A percentile compares a stretch with the other conserved stretches of the same genome.
Evolutionary conservation across 2,888 invertebrate species (phyloP).

Genomic region (Pterostichus niger): DNA sequence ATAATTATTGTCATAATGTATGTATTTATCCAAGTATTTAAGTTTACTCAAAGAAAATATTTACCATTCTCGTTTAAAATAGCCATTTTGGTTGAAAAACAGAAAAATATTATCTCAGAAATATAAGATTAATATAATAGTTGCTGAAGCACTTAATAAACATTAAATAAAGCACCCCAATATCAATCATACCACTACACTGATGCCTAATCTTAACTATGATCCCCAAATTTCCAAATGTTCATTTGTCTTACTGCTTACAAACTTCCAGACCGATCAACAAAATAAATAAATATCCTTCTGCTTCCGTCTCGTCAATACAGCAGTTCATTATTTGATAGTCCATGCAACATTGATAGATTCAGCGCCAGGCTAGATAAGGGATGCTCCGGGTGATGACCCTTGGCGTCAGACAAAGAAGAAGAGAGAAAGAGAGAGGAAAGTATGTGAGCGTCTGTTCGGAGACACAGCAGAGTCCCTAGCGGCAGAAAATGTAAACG

Average conservation of each 20-base stretch:
- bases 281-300: conserved; percentile 59
- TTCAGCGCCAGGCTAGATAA: conserved; percentile 52
- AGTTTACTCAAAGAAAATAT: no score
- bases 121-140: no score
- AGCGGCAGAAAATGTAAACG: conserved; percentile 40
- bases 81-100: neutral
- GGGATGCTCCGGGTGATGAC: conserved; percentile 54
- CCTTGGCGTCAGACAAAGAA: conserved; percentile 46
- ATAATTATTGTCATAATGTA: no score
- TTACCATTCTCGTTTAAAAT: neutral
- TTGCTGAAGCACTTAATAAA: neutral
- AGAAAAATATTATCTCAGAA: no score
- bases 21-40: no score
- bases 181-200: neutral
- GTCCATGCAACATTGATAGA: conserved; percentile 62
- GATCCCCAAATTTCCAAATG: conserved; percentile 22
- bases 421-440: neutral
- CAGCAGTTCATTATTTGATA: conserved; percentile 63
- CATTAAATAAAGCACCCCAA: conserved; percentile 6
- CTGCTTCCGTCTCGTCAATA: conserved; percentile 40
- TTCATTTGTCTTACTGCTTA: conserved; percentile 54
- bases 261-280: conserved; percentile 3
- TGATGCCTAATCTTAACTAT: conserved; percentile 3
- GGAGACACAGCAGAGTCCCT: conserved; percentile 26
- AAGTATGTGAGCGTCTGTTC: neutral